These are phyloP conservation scores for Dioctria linearis DNA, from an alignment of 2,888 invertebrate genomes.

Conservation along the genomic window DNA sequence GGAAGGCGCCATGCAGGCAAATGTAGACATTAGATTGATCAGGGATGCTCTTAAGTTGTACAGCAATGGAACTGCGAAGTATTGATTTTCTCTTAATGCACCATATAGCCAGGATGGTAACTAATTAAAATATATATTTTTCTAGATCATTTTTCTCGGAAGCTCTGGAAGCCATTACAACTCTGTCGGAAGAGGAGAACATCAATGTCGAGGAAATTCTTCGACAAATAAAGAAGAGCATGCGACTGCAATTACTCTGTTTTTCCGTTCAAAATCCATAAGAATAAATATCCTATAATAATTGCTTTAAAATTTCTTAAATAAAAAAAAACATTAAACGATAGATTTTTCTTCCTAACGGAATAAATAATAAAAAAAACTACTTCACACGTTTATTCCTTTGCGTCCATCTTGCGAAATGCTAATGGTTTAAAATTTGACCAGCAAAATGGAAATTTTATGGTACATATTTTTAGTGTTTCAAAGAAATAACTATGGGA, in stretches of 20 bases:
- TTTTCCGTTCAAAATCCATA: constrained; percentile 69
- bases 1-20: constrained; percentile 83
- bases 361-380: too few species aligned
- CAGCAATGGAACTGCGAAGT: constrained; percentile 79
- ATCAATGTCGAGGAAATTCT: constrained; percentile 77
- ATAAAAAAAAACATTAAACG: too few species aligned
- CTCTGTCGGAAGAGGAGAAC: constrained; percentile 77
- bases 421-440: too few species aligned
- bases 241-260: constrained; percentile 80
- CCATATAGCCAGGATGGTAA: background rate
- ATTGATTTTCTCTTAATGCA: constrained; percentile 54
- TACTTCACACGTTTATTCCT: too few species aligned
- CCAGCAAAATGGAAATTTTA: too few species aligned
- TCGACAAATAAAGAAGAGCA: constrained; percentile 76
- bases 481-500: too few species aligned
- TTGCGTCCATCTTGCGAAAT: too few species aligned
- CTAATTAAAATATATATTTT: constrained; percentile 59
- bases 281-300: background rate
- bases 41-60: constrained; percentile 78
- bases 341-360: too few species aligned
- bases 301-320: too few species aligned
- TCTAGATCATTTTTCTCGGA: constrained; percentile 84
- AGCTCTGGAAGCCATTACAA: constrained; percentile 82
- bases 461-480: too few species aligned
- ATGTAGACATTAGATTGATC: constrained; percentile 81